phyloP scores from a whole-genome alignment of 2,113 vertebrate genomes.

The Dipodomys spectabilis region DNA sequence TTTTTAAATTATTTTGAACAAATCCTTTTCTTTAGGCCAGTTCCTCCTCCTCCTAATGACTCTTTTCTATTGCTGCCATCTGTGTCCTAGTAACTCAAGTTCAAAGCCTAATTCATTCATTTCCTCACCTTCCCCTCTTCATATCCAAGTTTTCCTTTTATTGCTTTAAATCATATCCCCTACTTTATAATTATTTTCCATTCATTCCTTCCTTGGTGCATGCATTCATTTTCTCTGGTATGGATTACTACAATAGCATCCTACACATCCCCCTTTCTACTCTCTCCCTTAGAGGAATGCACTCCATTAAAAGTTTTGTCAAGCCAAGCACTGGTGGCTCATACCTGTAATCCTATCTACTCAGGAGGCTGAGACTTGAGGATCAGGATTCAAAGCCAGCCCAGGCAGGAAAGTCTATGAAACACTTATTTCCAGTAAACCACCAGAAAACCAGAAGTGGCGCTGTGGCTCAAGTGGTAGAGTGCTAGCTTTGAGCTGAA shows the following conservation, averaged over 20 bases:
- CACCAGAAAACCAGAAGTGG: too few species aligned
- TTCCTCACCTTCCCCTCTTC: neutral
- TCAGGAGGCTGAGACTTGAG: too few species aligned
- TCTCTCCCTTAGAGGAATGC: neutral
- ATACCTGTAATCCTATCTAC: too few species aligned
- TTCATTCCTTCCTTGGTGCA: neutral
- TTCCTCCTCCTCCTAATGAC: neutral
- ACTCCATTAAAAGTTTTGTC: neutral
- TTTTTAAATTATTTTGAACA: neutral
- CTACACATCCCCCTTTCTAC: neutral
- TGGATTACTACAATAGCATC: neutral
- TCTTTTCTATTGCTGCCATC: slow-evolving; percentile 3
- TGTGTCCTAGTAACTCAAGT: slow-evolving; percentile 21
- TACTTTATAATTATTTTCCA: neutral
- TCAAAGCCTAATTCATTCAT: neutral
- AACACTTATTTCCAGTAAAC: too few species aligned
- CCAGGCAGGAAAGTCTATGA: too few species aligned
- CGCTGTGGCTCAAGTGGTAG: too few species aligned
- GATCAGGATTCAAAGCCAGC: too few species aligned
- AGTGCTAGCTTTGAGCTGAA: too few species aligned
- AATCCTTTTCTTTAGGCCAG: neutral
- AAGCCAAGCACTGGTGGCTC: too few species aligned
- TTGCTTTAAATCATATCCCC: neutral
- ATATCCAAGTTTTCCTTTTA: neutral
- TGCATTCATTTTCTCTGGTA: slow-evolving; percentile 42